Evolutionary conservation across 2,888 invertebrate genomes (phyloP), one percentile per base, ranked within the genome.

Genomic region (Sarcophaga variegata): DNA sequence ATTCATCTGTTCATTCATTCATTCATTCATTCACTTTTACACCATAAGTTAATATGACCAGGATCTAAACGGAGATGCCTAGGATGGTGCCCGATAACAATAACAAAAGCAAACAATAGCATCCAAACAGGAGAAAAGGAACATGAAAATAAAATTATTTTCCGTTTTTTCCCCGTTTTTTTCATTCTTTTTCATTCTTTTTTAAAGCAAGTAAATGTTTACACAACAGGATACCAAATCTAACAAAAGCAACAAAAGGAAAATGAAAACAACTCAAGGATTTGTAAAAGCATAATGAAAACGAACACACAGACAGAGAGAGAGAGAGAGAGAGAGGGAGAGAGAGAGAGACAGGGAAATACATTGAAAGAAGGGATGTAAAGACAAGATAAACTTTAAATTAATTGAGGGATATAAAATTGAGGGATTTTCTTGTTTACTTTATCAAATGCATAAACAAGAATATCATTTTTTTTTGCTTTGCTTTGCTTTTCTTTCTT

Each of bases 171-270:
- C 0, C 6, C 1, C 4, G 8, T 37, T 37, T 37, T 37, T 37
- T 8, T 8, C 2, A 1, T 8, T 2, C 2, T 2, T 10, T 37
- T 37, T 37, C 37, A 37, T 37, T 37, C 37, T 54, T 54, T 54
- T 17, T 69, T 69, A 66, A 60, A 79, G 75, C 63, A 25, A 77
- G 60, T 67, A 86, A 86, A 83, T 83, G 77, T 86, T 86, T 83
- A 71, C 86, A 86, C 81, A 86, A 83, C 86, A 81, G 81, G 67
- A 83, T 77, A 63, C 70, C 75, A 74, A 86, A 83, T 76, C 54
- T 37, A 70, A 75, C 22, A 76, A 60, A 59, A 75, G 17, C 25
- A 62, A 62, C 62, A 62, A 22, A 17, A 37, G 37, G 8, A 37
- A 37, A 37, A 8, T 37, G 37, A 37, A 37, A 37, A 37, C 37